Conservation (phyloP, 2,888 invertebrate species). For the Nycteola revayana region DNA sequence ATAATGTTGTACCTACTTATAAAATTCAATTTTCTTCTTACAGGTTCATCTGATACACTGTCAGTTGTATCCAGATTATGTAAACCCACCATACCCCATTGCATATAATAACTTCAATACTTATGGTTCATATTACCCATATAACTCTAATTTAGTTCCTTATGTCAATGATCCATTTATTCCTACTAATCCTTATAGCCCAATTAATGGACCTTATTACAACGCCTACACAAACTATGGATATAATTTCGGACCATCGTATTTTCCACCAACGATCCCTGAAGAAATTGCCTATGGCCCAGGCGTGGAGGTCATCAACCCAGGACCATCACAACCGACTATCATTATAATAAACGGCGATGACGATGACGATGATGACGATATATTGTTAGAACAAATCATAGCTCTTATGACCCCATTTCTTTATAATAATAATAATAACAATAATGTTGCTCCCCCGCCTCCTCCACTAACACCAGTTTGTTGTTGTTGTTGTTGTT, state of each 20-base stretch:
- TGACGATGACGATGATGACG: slow-evolving; percentile 2
- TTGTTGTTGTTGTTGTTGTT: slow-evolving; percentile 5
- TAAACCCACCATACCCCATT: neutral
- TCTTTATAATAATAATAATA: slow-evolving; percentile 8
- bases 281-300: neutral
- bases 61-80: slow-evolving; percentile 4
- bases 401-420: slow-evolving; percentile 7
- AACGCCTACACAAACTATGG: neutral
- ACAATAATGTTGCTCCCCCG: neutral
- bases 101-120: slow-evolving; percentile 2
- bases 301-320: neutral
- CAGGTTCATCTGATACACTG: slow-evolving; percentile 11
- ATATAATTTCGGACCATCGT: neutral
- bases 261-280: neutral
- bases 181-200: neutral
- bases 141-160: no score
- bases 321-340: slow-evolving; percentile 12
- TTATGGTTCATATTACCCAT: neutral
- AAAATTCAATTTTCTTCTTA: slow-evolving; percentile 9
- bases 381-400: slow-evolving; percentile 10
- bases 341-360: slow-evolving; percentile 22
- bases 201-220: neutral
- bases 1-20: no score
- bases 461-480: slow-evolving; percentile 1
- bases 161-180: neutral